Base-by-base conservation (phyloP, 2,797 vertebrate species). In the Tiaroga cobitis region DNA sequence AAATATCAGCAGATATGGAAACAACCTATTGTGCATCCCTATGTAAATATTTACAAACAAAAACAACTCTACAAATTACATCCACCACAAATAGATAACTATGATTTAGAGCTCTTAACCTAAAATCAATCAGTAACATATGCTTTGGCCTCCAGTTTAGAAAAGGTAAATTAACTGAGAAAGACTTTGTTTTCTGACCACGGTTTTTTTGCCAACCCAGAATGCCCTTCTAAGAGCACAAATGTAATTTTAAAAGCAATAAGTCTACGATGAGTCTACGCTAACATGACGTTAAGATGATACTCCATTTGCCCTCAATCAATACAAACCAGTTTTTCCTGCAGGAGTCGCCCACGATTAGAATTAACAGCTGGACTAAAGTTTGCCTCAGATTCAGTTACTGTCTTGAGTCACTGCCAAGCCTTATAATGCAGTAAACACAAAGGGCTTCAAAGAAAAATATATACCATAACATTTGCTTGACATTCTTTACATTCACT, bases 181-280 rank as follows among this genome's bases (percentile, higher is more conserved):
- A 51, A 10, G 9, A 11, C 5, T 7, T 7, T 13, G 16, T 29
- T 74, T 51, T 74, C 37, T 5, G 16, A 24, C 26, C 15, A 63
- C 0, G 3, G 21, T 83, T 82, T 82, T 76, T 24, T n/a, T 76
- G 43, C 43, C 72, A 39, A 39, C 70, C 70, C 41, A 75, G 70
- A 75, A 83, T 37, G 56, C 21, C 59, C 32, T 26, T 49, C 70
- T 39, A 49, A 24, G 8, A 51, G 65, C 41, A 65, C 29, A 67
- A 83, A 78, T 76, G 9, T 67, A 76, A 76, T 83, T 83, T 54
- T 51, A 83, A 26, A 76, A 65, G n/a, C 61, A 51, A 54, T 76
- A 76, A 54, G 46, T 76, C 61, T 54, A 83, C 7, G 8, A 78
- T 34, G 34, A 68, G 61, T 54, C 73, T 54, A 68, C 10, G 4